Base-by-base conservation (phyloP, 2,113 vertebrate species). In the Gymnocephalus cernua region DNA sequence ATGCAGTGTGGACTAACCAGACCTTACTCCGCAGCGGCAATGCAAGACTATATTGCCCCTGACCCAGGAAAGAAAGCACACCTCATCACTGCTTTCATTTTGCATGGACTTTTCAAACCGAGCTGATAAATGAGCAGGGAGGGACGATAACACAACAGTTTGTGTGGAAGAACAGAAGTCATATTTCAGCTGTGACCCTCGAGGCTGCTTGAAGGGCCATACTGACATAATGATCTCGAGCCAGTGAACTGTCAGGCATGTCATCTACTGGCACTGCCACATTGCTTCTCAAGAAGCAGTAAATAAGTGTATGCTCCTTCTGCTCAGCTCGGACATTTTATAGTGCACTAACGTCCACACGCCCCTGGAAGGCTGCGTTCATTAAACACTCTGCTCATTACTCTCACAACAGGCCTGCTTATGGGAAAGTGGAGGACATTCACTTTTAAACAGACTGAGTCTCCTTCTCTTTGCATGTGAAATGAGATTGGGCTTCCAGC, bases 311-410 rank as follows among this genome's bases (percentile, higher is more conserved):
- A 21, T 68, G 35, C 53, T 50, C 35, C 25, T 56, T 62, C 29
- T 27, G 18, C 71, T 19, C 19, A 32, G 45, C 74, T 63, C 35
- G 11, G 57, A 38, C 25, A 35, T 48, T 54, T 59, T 25, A 56
- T 25, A 44, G 65, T 25, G 48, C 76, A 78, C 77, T 74, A 48
- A 57, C 25, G 32, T 76, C n/a, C 63, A 15, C 69, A 23, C n/a
- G 64, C 58, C 50, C 50, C 77, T 69, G n/a, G 12, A 51, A 71
- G 72, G 41, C 10, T 38, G 27, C 38, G 62, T 61, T 81, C 84
- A 85, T 65, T 77, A 82, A 72, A 82, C 53, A 62, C 70, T 66
- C 29, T 47, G 59, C 74, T 86, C 61, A 84, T 80, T 72, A 68
- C 69, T 75, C 67, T 61, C 54, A 73, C 74, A 63, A 77, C 74